Evolutionary conservation across 2,113 vertebrate genomes (phyloP).

Genomic region (Serinus canaria): DNA sequence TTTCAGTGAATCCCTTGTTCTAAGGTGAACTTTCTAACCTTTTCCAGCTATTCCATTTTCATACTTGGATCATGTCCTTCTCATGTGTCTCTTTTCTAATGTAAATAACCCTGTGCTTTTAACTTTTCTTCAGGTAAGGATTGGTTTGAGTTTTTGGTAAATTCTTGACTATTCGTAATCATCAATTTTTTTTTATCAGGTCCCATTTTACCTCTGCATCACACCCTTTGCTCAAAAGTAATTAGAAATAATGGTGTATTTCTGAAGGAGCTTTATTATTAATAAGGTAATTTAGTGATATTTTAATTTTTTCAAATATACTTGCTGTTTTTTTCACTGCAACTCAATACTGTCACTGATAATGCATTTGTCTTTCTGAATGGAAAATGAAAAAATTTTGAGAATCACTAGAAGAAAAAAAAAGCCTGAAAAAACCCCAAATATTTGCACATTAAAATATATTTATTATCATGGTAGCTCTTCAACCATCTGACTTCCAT

Average conservation of each 20-base stretch:
- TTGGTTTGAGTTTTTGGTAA: background rate
- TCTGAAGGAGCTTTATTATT: background rate
- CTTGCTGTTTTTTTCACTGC: background rate
- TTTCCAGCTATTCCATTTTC: background rate
- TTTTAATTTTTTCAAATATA: background rate
- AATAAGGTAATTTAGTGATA: background rate
- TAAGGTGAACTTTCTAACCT: background rate
- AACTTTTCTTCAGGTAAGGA: background rate
- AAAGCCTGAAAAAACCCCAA: rapidly evolving
- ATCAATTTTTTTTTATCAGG: background rate
- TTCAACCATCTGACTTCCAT: background rate
- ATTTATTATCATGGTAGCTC: background rate
- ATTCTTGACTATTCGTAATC: background rate
- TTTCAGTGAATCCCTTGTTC: background rate
- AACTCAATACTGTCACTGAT: background rate
- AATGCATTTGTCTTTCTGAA: background rate
- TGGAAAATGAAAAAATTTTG: background rate
- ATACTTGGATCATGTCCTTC: background rate
- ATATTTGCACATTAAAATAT: background rate
- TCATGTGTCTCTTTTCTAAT: background rate
- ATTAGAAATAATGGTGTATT: background rate
- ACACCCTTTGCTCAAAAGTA: background rate
- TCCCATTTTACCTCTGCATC: background rate
- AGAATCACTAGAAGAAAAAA: background rate
- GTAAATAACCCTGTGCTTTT: constrained; percentile 25